Base-by-base conservation (phyloP, 2,797 vertebrate genomes). In the Syngnathus acus region DNA sequence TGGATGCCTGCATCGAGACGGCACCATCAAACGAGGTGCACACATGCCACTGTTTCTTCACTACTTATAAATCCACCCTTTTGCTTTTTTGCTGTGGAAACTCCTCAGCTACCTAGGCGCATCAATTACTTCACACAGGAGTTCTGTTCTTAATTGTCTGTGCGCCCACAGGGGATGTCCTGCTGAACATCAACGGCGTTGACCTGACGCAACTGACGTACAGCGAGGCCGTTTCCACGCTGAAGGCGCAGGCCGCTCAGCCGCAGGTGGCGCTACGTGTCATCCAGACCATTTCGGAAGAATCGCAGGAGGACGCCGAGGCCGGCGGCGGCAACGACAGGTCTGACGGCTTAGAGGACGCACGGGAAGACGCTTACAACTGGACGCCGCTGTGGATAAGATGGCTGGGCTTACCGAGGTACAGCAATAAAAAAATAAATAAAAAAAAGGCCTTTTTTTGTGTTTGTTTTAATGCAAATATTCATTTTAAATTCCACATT, bases 321-420 rank as follows among this genome's bases (percentile, higher is more conserved):
- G 75, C 79, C 11, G 67, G 50, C 62, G 88, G 82, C 74, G 89
- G 85, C 68, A 84, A 89, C 69, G 85, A 89, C 0, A 74, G 91
- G 17, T 82, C 91, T 68, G 87, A 91, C 26, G 50, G 70, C 0
- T 10, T 75, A 39, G 93, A 95, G 5, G 87, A 83, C 50, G 51
- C 74, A 2, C 88, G 89, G 43, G 94, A 97, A 2, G 92, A 92
- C 2, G 69, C 79, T 6, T 84, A 91, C 61, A 89, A 89, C 84
- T 97, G 94, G 94, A 92, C 91, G 26, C 94, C 94, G 0, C 87
- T 94, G 69, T 97, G 95, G 95, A 93, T 93, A 45, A 90, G 88
- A 0, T 98, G 95, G 95, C 89, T 98, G 0, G 93, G 93, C 19
- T 78, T 98, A 75, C 95, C 95, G 0, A 94, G 93, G 95, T 96